These are phyloP conservation scores for Micoletzkya japonica DNA, from an alignment of 2,888 invertebrate genomes.

Conservation along the genomic window DNA sequence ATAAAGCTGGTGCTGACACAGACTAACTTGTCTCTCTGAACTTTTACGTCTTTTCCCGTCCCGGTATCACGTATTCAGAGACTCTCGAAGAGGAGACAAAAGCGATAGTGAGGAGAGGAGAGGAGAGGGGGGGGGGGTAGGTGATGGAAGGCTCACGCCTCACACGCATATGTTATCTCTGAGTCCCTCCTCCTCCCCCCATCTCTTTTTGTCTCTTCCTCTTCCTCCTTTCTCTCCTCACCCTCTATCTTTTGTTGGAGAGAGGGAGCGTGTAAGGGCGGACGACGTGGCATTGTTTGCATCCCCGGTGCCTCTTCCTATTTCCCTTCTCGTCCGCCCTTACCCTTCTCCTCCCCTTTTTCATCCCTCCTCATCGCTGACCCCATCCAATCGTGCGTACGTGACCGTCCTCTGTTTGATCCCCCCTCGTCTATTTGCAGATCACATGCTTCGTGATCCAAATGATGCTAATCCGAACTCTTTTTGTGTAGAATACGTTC, in stretches of 20 bases:
- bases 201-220: slow-evolving; percentile 16
- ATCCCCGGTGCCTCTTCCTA: background rate
- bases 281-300: background rate
- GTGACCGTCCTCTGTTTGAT: background rate
- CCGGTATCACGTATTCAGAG: too few species aligned
- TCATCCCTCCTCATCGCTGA: background rate
- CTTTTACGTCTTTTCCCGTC: too few species aligned
- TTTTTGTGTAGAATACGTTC: background rate
- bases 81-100: too few species aligned
- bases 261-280: too few species aligned
- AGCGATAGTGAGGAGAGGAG: too few species aligned
- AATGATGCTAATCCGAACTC: too few species aligned
- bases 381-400: slow-evolving; percentile 1
- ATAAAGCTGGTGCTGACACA: too few species aligned
- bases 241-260: slow-evolving; percentile 20
- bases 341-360: background rate
- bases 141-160: too few species aligned
- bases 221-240: slow-evolving; percentile 19
- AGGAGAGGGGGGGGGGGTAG: too few species aligned
- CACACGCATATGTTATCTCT: too few species aligned
- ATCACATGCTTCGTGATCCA: too few species aligned
- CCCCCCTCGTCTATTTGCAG: background rate
- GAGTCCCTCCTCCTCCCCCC: background rate
- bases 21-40: too few species aligned
- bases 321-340: background rate